These are phyloP conservation scores for Brachyistius frenatus DNA, from an alignment of 2,113 vertebrate species.

Conservation along the genomic window DNA sequence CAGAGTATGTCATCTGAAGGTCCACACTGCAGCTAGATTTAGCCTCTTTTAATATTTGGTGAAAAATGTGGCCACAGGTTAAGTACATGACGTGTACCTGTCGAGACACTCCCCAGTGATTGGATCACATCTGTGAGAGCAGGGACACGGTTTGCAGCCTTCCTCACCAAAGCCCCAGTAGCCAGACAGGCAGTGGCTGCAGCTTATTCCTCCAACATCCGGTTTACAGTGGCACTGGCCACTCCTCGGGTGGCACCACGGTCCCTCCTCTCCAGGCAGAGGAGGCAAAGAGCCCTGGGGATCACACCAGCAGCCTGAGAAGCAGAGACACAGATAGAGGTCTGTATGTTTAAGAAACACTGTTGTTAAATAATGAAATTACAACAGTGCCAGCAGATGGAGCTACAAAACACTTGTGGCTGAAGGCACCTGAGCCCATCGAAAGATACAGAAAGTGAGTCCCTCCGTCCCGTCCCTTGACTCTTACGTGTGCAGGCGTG, in stretches of 20 bases:
- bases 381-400: slow-evolving; percentile 48
- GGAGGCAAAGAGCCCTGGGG: slow-evolving; percentile 82
- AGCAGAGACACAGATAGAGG: slow-evolving; percentile 2
- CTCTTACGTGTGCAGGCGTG: slow-evolving; percentile 88
- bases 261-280: slow-evolving; percentile 65
- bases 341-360: background rate
- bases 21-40: background rate
- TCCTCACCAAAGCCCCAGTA: slow-evolving; percentile 89
- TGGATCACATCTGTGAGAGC: slow-evolving; percentile 86
- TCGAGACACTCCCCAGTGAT: slow-evolving; percentile 85
- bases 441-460: background rate
- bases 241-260: slow-evolving; percentile 88
- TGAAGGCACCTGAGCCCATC: background rate
- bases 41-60: background rate
- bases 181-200: slow-evolving; percentile 87
- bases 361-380: background rate
- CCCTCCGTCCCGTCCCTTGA: background rate
- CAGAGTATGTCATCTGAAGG: background rate
- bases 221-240: slow-evolving; percentile 91
- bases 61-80: background rate
- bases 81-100: slow-evolving; percentile 70
- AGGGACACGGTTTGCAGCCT: slow-evolving; percentile 88
- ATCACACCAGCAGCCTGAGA: slow-evolving; percentile 89
- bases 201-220: slow-evolving; percentile 86
- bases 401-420: background rate